These are phyloP conservation scores for Lepus oiostolus DNA, from an alignment of 2,797 vertebrate genomes.

Conservation along the genomic window DNA sequence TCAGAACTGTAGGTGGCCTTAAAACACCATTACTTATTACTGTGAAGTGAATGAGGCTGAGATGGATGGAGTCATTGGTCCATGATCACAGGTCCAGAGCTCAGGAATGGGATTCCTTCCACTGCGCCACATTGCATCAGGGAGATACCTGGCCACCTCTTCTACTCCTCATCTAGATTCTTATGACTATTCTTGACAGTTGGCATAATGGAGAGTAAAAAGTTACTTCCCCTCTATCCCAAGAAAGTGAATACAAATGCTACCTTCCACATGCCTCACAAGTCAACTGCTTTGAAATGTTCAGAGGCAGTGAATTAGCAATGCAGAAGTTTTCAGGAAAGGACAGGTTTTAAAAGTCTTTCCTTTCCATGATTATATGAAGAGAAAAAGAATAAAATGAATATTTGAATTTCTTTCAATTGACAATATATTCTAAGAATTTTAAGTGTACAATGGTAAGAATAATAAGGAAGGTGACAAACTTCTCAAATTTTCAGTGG, in stretches of 20 bases:
- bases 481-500: background rate
- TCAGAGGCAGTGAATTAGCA: conserved; percentile 9
- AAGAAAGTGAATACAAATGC: background rate
- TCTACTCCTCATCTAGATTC: background rate
- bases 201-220: background rate
- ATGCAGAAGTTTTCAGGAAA: conserved; percentile 32
- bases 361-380: conserved; percentile 2
- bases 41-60: background rate
- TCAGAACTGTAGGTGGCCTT: background rate
- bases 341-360: conserved; percentile 4
- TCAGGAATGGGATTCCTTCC: background rate
- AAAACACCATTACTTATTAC: background rate
- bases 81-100: background rate
- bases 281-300: background rate
- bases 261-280: background rate
- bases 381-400: conserved; percentile 39
- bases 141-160: background rate
- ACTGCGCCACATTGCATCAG: background rate
- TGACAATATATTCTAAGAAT: background rate
- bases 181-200: background rate
- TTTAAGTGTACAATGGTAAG: background rate
- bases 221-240: background rate
- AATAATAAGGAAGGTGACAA: background rate
- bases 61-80: background rate
- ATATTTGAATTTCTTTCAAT: conserved; percentile 23